These are phyloP conservation scores for Mastomys coucha DNA, from an alignment of 2,113 vertebrate genomes.

Conservation along the genomic window DNA sequence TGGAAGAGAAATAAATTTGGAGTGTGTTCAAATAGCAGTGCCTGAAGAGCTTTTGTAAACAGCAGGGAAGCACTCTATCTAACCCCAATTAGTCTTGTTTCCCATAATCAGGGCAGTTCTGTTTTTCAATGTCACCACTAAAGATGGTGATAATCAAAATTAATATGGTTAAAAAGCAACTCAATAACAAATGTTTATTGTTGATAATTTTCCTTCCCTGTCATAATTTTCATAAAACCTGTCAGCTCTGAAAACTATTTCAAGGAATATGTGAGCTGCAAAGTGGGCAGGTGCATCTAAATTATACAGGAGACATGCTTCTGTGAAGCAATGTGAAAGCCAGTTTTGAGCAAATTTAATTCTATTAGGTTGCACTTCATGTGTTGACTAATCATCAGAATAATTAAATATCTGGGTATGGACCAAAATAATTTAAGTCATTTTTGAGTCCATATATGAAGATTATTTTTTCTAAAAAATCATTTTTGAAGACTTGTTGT, in stretches of 20 bases:
- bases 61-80: slow-evolving; percentile 59
- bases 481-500: not conserved
- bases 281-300: slow-evolving; percentile 34
- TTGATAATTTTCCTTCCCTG: slow-evolving; percentile 66
- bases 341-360: slow-evolving; percentile 37
- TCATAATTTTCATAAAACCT: slow-evolving; percentile 70
- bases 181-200: slow-evolving; percentile 73
- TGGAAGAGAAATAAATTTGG: slow-evolving; percentile 66
- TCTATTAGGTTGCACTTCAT: not conserved
- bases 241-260: slow-evolving; percentile 48
- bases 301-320: not conserved
- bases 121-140: slow-evolving; percentile 60
- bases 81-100: slow-evolving; percentile 81
- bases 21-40: slow-evolving; percentile 66
- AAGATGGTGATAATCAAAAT: slow-evolving; percentile 72
- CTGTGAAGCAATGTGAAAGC: not conserved
- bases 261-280: not conserved
- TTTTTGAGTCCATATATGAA: not conserved
- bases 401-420: slow-evolving; percentile 39
- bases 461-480: not conserved
- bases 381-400: slow-evolving; percentile 38
- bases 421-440: slow-evolving; percentile 26
- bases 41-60: slow-evolving; percentile 72
- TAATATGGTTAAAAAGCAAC: slow-evolving; percentile 77
- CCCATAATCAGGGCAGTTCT: slow-evolving; percentile 68